Evolutionary conservation across 2,797 vertebrate genomes (phyloP), one percentile per base, ranked within the genome.

Genomic region (Thripadectes ignobilis): DNA sequence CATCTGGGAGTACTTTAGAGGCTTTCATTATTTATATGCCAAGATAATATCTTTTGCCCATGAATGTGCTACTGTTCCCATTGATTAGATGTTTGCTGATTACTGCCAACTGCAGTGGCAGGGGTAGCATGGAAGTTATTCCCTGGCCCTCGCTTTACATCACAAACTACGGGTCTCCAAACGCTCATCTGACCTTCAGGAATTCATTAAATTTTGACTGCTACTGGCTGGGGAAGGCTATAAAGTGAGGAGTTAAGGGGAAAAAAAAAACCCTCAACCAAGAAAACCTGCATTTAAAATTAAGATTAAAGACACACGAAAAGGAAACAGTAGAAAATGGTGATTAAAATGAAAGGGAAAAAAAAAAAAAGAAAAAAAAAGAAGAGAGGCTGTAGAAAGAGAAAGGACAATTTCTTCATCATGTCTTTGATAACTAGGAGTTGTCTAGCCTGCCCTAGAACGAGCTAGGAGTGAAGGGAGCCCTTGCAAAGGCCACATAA

Each of bases 11-110:
- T 63, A 80, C 76, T 94, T 91, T 89, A 96, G 95, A 96, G 66
- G 63, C 86, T 87, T 92, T 93, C 87, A 84, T 94, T 95, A 93
- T 96, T 85, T 86, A 85, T 95, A 92, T 86, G 96, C 94, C 85
- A 79, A 85, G 95, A 96, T 97, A 95, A 85, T 94, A 96, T 96
- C 92, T 95, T 94, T 92, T 72, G 58, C 82, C 80, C 92, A 93
- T 97, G 95, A 97, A 97, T 97, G 93, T 95, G 92, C 95, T 95
- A 95, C 96, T 97, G 97, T 97, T 97, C 93, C 91, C 93, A 96
- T 93, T 92, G 95, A 96, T 96, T 87, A 95, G 92, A 96, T 92
- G 73, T 75, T 96, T 96, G 82, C 92, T 92, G 93, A 94, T 97
- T 84, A 88, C 83, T 95, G 95, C 94, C 96, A 97, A 95, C 91